Base-by-base conservation (phyloP, 2,888 invertebrate genomes). In the Galerucella nymphaeae region DNA sequence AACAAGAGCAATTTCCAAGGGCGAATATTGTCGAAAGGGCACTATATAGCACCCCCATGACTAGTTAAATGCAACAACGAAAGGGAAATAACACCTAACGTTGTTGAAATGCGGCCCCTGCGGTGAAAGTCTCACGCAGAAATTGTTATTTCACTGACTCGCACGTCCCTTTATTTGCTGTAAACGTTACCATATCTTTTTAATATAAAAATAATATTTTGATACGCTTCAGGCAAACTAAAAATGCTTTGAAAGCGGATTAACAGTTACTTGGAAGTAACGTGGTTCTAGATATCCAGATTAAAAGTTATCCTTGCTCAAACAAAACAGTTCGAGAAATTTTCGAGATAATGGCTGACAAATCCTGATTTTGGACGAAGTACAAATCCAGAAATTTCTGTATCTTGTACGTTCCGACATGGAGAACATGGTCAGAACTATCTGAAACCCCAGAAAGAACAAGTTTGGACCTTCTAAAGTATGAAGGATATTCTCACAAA, bases 11-110 rank as follows among this genome's bases (percentile, higher is more conserved):
- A 73, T 78, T 67, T 75, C 62, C 64, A 71, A 55, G 62, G 64
- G 73, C 65, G 63, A 70, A 67, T 71, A 76, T 70, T 66, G 76
- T 68, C 72, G 65, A 71, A 66, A 78, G 77, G 76, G 71, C 69
- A 65, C 66, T 38, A 62, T 78, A 80, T 73, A 67, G 76, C 79
- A 78, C 80, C 80, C 80, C 72, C 74, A 77, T 76, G 80, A 75
- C 79, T 77, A 80, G 76, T 78, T 78, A 73, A 71, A 72, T 71
- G 72, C 73, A 72, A 66, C 74, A 75, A 50, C 72, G 71, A 66
- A 72, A 71, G 69, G 71, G 73, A 77, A 79, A 78, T 77, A 76
- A 76, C 77, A 78, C 76, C 77, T 78, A 76, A 74, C 58, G 62
- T 71, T 71, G 65, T 50, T 14, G 70, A 76, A 70, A 76, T 69